Evolutionary conservation across 2,113 vertebrate species (phyloP), one percentile per base, ranked within the genome.

Genomic region (Tachuris rubrigastra): DNA sequence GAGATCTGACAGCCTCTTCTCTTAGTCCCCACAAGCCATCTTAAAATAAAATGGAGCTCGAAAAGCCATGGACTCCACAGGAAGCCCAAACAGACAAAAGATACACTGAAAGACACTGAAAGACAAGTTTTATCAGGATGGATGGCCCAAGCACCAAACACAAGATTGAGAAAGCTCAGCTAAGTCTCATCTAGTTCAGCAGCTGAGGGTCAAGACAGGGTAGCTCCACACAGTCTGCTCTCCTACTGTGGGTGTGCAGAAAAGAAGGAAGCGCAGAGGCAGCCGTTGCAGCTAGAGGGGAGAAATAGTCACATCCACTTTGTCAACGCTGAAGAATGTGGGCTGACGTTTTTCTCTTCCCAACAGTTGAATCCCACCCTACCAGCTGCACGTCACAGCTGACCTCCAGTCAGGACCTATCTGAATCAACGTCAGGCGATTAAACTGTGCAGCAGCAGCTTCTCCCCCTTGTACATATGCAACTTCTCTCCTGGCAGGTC

Each of bases 321-420:
- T 76, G 75, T 93, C 89, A 94, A 21, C 0, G 0, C 80, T 21
- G 0, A 92, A 91, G 89, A 95, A 96, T 95, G 77, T n/a, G 44
- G 75, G 81, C 74, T 96, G 95, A 95, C 88, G 19, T 82, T 87
- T 92, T 91, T 94, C 79, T 90, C 88, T 95, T 94, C 92, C 83
- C 83, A 84, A 81, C 76, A 92, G 90, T 95, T 27, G 1, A 96
- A 95, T 96, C 81, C 94, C 94, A 96, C 92, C 91, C 90, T 79
- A 93, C 92, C 92, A 95, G 90, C 96, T 95, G 90, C 95, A 96
- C 50, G 77, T 96, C 96, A 97, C 72, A 91, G 79, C 90, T 96
- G 96, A 97, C 94, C 95, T 96, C 92, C 81, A 92, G 93, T 96
- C 96, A 97, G 85, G 85, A 93, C 85, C 83, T 63, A 95, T 96